These are phyloP conservation scores for Pseudanteris insignis DNA, from an alignment of 2,888 invertebrate genomes.

Conservation along the genomic window DNA sequence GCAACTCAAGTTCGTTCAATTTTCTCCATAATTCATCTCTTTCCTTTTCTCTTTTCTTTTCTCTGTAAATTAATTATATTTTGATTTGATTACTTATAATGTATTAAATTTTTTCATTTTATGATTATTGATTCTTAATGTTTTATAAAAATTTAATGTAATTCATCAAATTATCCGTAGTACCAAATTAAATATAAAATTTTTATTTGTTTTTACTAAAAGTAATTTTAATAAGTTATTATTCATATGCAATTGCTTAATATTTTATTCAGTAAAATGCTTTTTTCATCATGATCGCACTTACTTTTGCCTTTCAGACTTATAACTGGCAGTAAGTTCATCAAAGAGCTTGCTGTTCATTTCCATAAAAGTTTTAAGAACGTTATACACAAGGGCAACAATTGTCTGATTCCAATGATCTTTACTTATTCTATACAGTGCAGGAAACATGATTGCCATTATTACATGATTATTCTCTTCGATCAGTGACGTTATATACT, in stretches of 20 bases:
- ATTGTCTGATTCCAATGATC: constrained; percentile 99
- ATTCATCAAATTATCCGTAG: too few species aligned
- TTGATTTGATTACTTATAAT: too few species aligned
- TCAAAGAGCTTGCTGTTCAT: constrained; percentile 99
- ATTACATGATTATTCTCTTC: constrained; percentile 98
- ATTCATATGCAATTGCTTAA: too few species aligned
- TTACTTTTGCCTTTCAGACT: constrained; percentile 99
- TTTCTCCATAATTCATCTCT: constrained; percentile 98
- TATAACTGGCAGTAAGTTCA: constrained; percentile 98
- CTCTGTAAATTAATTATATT: constrained; percentile 72
- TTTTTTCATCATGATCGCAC: too few species aligned
- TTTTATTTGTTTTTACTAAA: too few species aligned
- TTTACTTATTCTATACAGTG: constrained; percentile 97
- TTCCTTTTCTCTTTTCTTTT: constrained; percentile 95
- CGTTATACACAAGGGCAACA: constrained; percentile 98
- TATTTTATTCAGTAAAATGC: too few species aligned
- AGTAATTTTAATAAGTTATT: too few species aligned
- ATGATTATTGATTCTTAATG: too few species aligned
- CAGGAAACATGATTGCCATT: constrained; percentile 99
- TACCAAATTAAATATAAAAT: too few species aligned
- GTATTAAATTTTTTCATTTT: constrained; percentile 5
- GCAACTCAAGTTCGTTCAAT: constrained; percentile 87
- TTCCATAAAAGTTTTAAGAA: constrained; percentile 99
- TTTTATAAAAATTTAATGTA: too few species aligned
- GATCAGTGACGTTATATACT: constrained; percentile 99